Evolutionary conservation across 2,888 invertebrate genomes (phyloP).

Genomic region (Brachypterus glaber): DNA sequence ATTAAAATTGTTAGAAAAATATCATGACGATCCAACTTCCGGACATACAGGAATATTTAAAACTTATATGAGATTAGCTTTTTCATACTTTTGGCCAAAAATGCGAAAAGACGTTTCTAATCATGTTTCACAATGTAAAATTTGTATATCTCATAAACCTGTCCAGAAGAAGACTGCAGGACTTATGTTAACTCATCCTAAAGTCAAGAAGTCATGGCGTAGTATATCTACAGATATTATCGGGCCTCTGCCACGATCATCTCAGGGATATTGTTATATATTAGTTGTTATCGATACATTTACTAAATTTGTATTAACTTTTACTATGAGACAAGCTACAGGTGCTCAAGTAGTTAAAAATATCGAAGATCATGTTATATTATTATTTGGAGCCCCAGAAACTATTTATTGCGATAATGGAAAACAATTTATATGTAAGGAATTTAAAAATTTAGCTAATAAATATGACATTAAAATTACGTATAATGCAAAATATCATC

Average conservation of each 20-base stretch:
- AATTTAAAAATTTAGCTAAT: constrained; percentile 1
- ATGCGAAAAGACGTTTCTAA: too few species aligned
- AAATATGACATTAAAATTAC: neutral
- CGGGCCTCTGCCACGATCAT: constrained; percentile 12
- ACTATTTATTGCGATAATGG: constrained; percentile 4
- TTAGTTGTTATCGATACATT: constrained; percentile 6
- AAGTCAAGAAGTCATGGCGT: constrained; percentile 6
- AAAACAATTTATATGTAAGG: neutral
- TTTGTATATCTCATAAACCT: constrained; percentile 11
- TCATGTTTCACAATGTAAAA: too few species aligned
- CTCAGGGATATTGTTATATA: constrained; percentile 8
- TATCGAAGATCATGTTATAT: neutral
- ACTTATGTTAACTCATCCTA: constrained; percentile 9
- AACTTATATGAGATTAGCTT: too few species aligned
- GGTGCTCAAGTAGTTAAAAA: neutral
- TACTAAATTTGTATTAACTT: constrained; percentile 2
- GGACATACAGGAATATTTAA: too few species aligned
- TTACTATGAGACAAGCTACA: constrained; percentile 1
- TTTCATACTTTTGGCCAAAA: too few species aligned
- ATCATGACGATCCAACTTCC: too few species aligned
- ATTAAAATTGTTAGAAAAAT: too few species aligned
- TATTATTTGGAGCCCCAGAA: constrained; percentile 4
- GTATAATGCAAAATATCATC: neutral
- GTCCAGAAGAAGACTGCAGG: constrained; percentile 8
- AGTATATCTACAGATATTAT: constrained; percentile 12